phyloP scores from a whole-genome alignment of 2,113 vertebrate genomes.

The Cyprinodon brontotheroides region DNA sequence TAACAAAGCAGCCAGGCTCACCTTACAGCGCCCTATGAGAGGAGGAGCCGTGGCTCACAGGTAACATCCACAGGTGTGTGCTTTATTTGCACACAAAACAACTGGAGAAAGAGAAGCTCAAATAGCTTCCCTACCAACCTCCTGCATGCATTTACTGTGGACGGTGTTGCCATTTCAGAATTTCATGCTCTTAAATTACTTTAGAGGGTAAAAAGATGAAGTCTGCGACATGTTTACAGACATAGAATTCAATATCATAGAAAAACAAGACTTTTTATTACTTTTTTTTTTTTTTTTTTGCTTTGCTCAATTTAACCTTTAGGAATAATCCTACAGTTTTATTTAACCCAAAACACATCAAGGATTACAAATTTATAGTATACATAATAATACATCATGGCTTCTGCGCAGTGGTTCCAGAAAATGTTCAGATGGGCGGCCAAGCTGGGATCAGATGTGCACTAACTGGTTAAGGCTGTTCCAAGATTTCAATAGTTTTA shows the following conservation, averaged over 20 bases:
- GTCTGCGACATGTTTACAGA: not conserved
- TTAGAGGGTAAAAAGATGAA: not conserved
- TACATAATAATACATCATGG: no score
- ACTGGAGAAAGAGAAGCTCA: slow-evolving; percentile 15
- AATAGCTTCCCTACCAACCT: slow-evolving; percentile 9
- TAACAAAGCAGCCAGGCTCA: slow-evolving; percentile 54
- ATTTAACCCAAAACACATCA: no score
- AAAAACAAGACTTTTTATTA: no score
- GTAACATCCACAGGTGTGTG: slow-evolving; percentile 35
- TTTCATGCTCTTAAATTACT: not conserved
- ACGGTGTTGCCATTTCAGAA: not conserved
- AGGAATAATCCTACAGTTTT: no score
- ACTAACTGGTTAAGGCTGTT: no score
- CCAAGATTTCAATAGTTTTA: no score
- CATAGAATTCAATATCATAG: not conserved
- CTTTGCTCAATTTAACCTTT: not conserved
- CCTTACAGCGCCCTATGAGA: slow-evolving; percentile 37
- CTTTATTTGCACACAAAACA: slow-evolving; percentile 52
- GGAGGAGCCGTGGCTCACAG: slow-evolving; percentile 49
- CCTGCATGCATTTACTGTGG: not conserved
- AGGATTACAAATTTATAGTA: no score
- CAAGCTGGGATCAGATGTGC: no score
- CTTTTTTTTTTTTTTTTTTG: not conserved
- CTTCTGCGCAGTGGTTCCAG: no score
- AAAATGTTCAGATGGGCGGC: no score